A percentile compares a stretch with the other conserved stretches of the same genome.
phyloP scores from a whole-genome alignment of 2,888 invertebrate species.

The Cerastis leucographa region DNA sequence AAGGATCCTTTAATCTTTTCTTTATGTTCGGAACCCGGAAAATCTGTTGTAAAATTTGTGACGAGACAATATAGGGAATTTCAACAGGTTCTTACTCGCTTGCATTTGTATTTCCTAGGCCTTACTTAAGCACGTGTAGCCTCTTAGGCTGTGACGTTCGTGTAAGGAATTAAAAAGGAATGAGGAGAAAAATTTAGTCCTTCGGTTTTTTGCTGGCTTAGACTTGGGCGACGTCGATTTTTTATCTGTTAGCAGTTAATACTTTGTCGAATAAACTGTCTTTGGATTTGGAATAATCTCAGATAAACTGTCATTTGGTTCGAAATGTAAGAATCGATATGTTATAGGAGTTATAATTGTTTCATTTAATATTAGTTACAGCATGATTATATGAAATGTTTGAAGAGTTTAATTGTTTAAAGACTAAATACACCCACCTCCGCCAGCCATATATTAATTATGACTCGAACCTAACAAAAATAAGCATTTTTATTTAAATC shows the following conservation, averaged over 20 bases:
- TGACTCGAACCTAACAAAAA: too few relatives aligned
- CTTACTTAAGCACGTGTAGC: conserved; percentile 72
- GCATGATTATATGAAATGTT: too few relatives aligned
- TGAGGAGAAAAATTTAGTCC: conserved; percentile 37
- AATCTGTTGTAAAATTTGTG: neutral
- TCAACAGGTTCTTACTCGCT: conserved; percentile 12
- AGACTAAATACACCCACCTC: too few relatives aligned
- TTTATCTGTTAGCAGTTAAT: neutral
- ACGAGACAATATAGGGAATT: neutral
- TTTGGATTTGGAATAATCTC: neutral
- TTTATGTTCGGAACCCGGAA: neutral
- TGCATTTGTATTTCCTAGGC: conserved; percentile 29
- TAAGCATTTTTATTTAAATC: too few relatives aligned
- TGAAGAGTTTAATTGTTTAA: too few relatives aligned
- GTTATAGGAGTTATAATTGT: too few relatives aligned
- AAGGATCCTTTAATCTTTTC: neutral
- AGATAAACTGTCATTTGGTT: neutral
- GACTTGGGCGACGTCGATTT: neutral
- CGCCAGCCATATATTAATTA: too few relatives aligned
- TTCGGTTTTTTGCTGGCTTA: conserved; percentile 18
- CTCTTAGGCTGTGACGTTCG: conserved; percentile 57
- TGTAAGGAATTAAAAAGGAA: conserved; percentile 64
- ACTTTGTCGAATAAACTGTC: neutral
- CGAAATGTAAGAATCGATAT: too few relatives aligned
- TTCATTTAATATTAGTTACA: too few relatives aligned